Evolutionary conservation across 2,888 invertebrate species (phyloP).

Genomic region (Metopia argyrocephala): DNA sequence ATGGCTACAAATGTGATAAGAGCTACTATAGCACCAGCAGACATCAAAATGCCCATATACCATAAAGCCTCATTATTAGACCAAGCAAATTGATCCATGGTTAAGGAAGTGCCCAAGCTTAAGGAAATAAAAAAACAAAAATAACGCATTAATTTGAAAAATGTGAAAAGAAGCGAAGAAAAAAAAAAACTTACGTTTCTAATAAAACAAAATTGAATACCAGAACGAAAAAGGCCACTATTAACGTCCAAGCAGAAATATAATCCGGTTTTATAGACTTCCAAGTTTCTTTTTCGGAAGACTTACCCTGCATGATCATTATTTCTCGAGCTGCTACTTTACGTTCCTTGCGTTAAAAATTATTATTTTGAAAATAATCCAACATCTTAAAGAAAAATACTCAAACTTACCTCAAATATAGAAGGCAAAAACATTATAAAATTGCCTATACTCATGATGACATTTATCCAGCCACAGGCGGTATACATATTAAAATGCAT

Average conservation of each 20-base stretch:
- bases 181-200: conserved; percentile 86
- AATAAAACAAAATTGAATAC: conserved; percentile 93
- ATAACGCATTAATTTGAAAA: too few relatives aligned
- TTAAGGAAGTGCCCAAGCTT: conserved; percentile 88
- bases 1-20: conserved; percentile 86
- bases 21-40: conserved; percentile 88
- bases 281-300: conserved; percentile 87
- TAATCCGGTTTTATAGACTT: conserved; percentile 86
- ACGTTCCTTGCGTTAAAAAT: conserved; percentile 78
- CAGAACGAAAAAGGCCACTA: conserved; percentile 89
- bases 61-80: conserved; percentile 86
- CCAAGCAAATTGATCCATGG: conserved; percentile 95
- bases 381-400: background rate
- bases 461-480: conserved; percentile 91
- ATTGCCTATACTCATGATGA: conserved; percentile 85
- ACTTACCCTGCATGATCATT: conserved; percentile 85
- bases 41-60: conserved; percentile 91
- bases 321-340: conserved; percentile 89
- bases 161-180: background rate
- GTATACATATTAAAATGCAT: conserved; percentile 91
- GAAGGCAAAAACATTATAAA: conserved; percentile 86
- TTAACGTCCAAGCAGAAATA: conserved; percentile 87
- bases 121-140: background rate
- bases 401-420: conserved; percentile 82
- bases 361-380: background rate